A percentile compares a stretch with the other conserved stretches of the same genome.
Conservation (phyloP, 92 coral and sea anemone genomes). For the Diadumene lineata region DNA sequence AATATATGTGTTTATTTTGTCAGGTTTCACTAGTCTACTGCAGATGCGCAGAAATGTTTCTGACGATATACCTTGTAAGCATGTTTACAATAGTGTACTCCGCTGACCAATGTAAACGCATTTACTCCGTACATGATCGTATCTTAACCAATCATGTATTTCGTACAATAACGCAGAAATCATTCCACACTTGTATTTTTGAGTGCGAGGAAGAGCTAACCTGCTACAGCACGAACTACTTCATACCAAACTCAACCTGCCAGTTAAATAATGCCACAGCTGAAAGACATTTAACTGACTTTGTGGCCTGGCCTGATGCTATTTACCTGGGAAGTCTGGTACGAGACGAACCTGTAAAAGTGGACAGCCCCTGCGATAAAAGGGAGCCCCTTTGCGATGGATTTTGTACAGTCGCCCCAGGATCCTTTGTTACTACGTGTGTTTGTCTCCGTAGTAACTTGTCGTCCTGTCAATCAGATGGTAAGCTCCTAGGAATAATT, state of each 20-base stretch:
- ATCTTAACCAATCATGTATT: constrained; percentile 55
- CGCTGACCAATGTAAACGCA: constrained; percentile 50
- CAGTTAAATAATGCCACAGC: constrained; percentile 62
- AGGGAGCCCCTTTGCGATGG: constrained; percentile 50
- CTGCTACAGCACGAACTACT: constrained; percentile 73
- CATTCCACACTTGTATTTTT: constrained; percentile 49
- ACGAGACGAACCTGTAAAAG: constrained; percentile 25
- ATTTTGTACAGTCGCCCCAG: constrained; percentile 45
- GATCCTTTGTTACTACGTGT: constrained; percentile 45
- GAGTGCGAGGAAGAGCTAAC: constrained; percentile 47
- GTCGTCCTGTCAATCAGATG: constrained; percentile 20
- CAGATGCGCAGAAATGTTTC: neutral
- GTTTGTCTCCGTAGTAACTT: constrained; percentile 30
- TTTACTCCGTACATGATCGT: constrained; percentile 41
- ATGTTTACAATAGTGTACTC: constrained; percentile 15
- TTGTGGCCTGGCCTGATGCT: constrained; percentile 38
- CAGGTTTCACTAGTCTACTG: too few species aligned
- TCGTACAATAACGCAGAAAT: constrained; percentile 24
- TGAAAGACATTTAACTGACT: constrained; percentile 40
- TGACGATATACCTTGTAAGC: neutral
- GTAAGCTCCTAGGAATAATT: constrained; percentile 6
- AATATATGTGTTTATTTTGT: too few species aligned
- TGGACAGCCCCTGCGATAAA: constrained; percentile 42
- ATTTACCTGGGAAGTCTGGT: constrained; percentile 56
- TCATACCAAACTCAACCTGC: constrained; percentile 34